Percentiles rank a stretch among this genome's conserved stretches.
These are phyloP conservation scores for Cheilosia impressa DNA, from an alignment of 2,888 invertebrate species.

Conservation along the genomic window DNA sequence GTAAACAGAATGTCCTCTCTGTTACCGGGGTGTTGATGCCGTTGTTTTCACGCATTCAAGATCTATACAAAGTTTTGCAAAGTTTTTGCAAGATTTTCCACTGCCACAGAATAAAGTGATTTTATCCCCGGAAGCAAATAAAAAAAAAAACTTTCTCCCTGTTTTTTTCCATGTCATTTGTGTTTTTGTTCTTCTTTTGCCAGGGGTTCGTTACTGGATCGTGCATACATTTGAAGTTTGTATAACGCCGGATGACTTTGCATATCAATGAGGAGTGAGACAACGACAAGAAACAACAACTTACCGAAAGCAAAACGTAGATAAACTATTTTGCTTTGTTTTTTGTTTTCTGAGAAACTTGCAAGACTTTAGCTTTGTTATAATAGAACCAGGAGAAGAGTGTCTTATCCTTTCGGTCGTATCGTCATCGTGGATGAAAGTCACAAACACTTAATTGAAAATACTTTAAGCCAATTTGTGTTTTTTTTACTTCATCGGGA, in stretches of 20 bases:
- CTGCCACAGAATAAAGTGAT: slow-evolving; percentile 66
- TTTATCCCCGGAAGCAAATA: slow-evolving; percentile 50
- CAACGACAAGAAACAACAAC: slow-evolving; percentile 66
- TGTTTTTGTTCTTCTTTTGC: slow-evolving; percentile 26
- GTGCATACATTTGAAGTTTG: slow-evolving; percentile 57
- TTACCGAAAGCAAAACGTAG: slow-evolving; percentile 61
- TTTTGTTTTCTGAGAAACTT: slow-evolving; percentile 28
- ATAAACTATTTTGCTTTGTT: slow-evolving; percentile 65
- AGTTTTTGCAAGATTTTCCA: slow-evolving; percentile 60
- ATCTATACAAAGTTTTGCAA: slow-evolving; percentile 53
- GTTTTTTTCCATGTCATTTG: slow-evolving; percentile 35
- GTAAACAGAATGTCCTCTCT: slow-evolving; percentile 59
- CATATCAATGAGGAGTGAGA: slow-evolving; percentile 72
- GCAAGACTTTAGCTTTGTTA: slow-evolving; percentile 47
- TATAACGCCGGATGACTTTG: slow-evolving; percentile 58
- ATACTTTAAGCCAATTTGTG: slow-evolving; percentile 68
- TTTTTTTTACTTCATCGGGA: slow-evolving; percentile 1
- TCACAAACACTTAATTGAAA: slow-evolving; percentile 73
- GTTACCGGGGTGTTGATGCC: slow-evolving; percentile 55
- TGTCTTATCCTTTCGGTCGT: slow-evolving; percentile 61
- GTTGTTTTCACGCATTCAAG: slow-evolving; percentile 67
- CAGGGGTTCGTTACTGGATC: slow-evolving; percentile 1
- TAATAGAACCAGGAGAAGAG: slow-evolving; percentile 51
- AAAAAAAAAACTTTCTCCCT: slow-evolving; percentile 38
- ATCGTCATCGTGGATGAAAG: slow-evolving; percentile 41